Percentiles rank a stretch among this genome's conserved stretches.
phyloP scores from a whole-genome alignment of 2,113 vertebrate genomes.

The Speoplatyrhinus poulsoni region DNA sequence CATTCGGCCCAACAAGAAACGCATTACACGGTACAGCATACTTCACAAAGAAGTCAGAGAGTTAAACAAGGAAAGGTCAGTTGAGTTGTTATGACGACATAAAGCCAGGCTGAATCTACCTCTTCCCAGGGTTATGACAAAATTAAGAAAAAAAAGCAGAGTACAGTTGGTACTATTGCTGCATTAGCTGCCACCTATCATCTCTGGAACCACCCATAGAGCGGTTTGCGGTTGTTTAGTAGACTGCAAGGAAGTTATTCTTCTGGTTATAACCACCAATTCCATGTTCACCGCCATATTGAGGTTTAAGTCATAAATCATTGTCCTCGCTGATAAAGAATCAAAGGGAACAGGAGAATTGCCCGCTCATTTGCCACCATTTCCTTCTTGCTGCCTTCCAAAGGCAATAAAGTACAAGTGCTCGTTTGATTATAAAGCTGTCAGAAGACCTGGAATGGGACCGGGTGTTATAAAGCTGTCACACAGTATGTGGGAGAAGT shows the following conservation, averaged over 20 bases:
- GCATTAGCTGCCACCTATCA: too few species aligned
- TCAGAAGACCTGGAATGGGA: conserved; percentile 30
- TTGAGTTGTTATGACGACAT: neutral
- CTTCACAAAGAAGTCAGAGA: neutral
- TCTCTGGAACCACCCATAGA: neutral
- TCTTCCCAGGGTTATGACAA: neutral
- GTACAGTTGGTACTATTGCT: too few species aligned
- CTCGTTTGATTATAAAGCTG: conserved; percentile 35
- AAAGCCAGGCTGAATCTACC: conserved; percentile 12
- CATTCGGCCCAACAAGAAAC: neutral
- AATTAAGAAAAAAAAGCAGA: neutral
- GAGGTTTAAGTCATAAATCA: conserved; percentile 23
- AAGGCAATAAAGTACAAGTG: conserved; percentile 14
- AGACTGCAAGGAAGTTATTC: conserved; percentile 9
- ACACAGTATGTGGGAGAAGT: neutral
- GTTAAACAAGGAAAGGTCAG: conserved; percentile 2
- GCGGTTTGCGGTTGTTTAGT: conserved; percentile 6
- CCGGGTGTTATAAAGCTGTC: neutral
- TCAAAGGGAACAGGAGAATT: neutral
- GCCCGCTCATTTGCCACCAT: conserved; percentile 12
- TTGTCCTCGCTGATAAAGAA: conserved; percentile 19
- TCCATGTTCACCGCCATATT: conserved; percentile 18
- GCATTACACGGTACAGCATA: neutral
- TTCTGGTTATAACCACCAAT: conserved; percentile 28
- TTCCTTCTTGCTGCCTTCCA: conserved; percentile 20